phyloP scores from a whole-genome alignment of 2,888 invertebrate genomes.

The Busseola fusca region DNA sequence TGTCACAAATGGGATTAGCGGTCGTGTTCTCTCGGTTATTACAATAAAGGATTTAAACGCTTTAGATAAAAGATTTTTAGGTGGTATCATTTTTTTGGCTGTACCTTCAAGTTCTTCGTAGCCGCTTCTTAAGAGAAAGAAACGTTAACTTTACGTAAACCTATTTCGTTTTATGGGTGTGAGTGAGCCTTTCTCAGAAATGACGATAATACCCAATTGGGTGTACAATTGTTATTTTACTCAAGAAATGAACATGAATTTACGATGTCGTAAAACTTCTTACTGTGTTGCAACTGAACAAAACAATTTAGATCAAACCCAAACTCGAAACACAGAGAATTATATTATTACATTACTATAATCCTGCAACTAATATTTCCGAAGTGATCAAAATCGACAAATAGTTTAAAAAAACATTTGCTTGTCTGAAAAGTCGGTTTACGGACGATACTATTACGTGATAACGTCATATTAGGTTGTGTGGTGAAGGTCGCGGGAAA shows the following conservation, averaged over 20 bases:
- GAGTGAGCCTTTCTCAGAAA: neutral
- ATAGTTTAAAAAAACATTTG: no score
- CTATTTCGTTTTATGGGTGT: neutral
- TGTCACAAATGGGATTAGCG: conserved; percentile 77
- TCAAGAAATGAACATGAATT: neutral
- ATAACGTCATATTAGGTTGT: no score
- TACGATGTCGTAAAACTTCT: neutral
- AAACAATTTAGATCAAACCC: neutral
- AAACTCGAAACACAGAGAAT: neutral
- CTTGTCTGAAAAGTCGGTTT: no score
- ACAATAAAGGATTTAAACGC: conserved; percentile 60
- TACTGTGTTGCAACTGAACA: neutral
- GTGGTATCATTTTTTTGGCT: conserved; percentile 7
- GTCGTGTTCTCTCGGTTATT: conserved; percentile 67
- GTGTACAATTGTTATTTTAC: neutral
- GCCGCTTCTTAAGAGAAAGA: neutral
- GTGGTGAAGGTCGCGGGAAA: no score
- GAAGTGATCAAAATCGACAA: no score
- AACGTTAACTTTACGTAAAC: neutral
- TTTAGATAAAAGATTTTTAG: conserved; percentile 47
- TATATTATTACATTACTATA: neutral
- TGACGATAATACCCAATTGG: neutral
- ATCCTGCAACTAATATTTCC: no score
- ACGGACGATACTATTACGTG: no score
- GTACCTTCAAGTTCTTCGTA: neutral